Evolutionary conservation across 2,888 invertebrate species (phyloP), one percentile per base, ranked within the genome.

Genomic region (Plagodis dolabraria): DNA sequence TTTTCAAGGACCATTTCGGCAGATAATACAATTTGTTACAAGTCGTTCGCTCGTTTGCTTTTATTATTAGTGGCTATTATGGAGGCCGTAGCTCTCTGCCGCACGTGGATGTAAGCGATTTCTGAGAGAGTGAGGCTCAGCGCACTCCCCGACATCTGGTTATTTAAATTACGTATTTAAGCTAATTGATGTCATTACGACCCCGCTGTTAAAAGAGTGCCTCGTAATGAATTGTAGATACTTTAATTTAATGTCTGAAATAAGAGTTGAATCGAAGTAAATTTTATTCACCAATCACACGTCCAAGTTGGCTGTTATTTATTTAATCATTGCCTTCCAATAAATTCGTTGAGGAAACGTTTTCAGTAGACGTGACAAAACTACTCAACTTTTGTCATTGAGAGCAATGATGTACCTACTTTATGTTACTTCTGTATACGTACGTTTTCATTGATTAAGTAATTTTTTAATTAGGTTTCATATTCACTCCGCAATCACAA

Each of bases 1-100:
- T 80, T 81, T 83, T 79, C 78, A 79, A 79, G 76, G 75, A 74
- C 81, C 79, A 82, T 86, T 83, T 82, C 74, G 70, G 68, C 74
- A 82, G 82, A 83, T 87, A 87, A 86, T 87, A 82, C 82, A 86
- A 88, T 89, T 87, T 86, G 80, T 84, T 82, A 83, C 78, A 85
- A 86, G 83, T 84, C 80, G 76, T 85, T 84, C 79, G 75, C 80
- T 84, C 83, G 85, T 86, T 88, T 85, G 76, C 77, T 83, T 85
- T 85, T 85, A 86, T 83, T 83, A 83, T 85, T 82, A 82, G 84
- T 83, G 75, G 77, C 83, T 80, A 83, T 86, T 85, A 85, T 74
- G 76, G 70, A 71, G 72, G 69, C 70, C 66, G 72, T 73, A 75
- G 76, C 71, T 79, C 72, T 75, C 67, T 62, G 67, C 67, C 63